Evolutionary conservation across 2,113 vertebrate species (phyloP).

Genomic region (Rhynchopsitta pachyrhyncha): DNA sequence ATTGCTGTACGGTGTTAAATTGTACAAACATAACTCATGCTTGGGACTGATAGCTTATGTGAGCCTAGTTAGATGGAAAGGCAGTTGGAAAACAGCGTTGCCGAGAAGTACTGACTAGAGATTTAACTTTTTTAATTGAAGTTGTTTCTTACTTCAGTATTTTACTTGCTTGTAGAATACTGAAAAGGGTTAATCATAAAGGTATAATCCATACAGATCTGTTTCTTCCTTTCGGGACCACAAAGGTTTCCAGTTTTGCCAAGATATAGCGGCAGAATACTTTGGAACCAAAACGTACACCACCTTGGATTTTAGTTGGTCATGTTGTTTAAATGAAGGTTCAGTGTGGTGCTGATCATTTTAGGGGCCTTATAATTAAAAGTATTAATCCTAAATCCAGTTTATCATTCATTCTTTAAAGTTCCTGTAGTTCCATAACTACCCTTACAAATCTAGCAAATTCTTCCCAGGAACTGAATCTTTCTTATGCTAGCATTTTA

Average conservation of each 20-base stretch:
- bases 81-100: not conserved
- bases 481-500: not conserved
- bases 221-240: not conserved
- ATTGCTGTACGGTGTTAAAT: slow-evolving; percentile 15
- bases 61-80: not conserved
- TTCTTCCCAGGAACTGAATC: not conserved
- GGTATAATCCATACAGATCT: slow-evolving; percentile 44
- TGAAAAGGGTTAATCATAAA: slow-evolving; percentile 7
- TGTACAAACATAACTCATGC: not conserved
- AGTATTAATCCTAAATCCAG: not conserved
- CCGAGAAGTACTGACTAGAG: not conserved
- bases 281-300: not conserved
- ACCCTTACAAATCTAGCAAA: not conserved
- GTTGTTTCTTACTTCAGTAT: slow-evolving; percentile 25
- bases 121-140: not conserved
- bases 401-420: not conserved
- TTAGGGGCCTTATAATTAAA: not conserved
- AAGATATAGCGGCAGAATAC: not conserved
- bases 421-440: not conserved
- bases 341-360: not conserved
- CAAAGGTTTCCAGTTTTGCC: not conserved
- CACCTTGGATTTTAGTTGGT: slow-evolving; percentile 25
- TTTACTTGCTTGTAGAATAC: slow-evolving; percentile 47
- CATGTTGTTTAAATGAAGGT: not conserved
- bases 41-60: not conserved